These are phyloP conservation scores for Telenomus remus DNA, from an alignment of 1,140 invertebrate species.

Conservation along the genomic window DNA sequence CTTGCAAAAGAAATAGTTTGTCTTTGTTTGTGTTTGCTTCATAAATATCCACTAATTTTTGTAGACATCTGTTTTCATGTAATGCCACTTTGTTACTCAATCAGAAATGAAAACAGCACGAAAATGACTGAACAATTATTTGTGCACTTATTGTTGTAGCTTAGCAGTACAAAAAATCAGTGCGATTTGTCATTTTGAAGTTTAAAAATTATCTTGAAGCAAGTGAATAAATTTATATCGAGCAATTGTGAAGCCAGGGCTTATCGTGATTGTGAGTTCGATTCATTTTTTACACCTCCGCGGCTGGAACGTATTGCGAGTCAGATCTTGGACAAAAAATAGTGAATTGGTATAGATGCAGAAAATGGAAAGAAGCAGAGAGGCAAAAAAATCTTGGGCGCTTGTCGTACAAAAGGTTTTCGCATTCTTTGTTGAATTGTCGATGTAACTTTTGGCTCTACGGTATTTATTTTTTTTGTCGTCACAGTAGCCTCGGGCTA, in stretches of 20 bases:
- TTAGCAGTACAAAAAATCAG: too few relatives aligned
- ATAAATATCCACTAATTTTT: too few relatives aligned
- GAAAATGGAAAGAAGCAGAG: conserved; percentile 16
- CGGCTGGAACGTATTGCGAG: conserved; percentile 16
- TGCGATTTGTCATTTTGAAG: too few relatives aligned
- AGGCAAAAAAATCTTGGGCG: conserved; percentile 38
- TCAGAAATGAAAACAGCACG: too few relatives aligned
- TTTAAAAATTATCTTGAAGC: too few relatives aligned
- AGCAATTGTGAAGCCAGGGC: not conserved
- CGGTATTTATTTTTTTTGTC: conserved; percentile 25
- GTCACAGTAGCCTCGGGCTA: conserved; percentile 16
- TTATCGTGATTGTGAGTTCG: conserved; percentile 35
- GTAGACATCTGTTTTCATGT: too few relatives aligned
- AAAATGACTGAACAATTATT: too few relatives aligned
- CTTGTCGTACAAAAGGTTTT: conserved; percentile 35
- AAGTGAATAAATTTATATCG: too few relatives aligned
- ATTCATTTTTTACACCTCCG: conserved; percentile 37
- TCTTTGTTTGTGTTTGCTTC: too few relatives aligned
- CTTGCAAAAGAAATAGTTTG: too few relatives aligned
- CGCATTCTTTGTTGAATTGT: conserved; percentile 42
- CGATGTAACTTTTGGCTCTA: conserved; percentile 27
- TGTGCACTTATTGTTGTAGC: too few relatives aligned
- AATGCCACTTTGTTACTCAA: too few relatives aligned
- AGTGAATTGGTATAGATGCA: not conserved
- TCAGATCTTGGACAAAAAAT: conserved; percentile 22